Base-by-base conservation (phyloP, 2,888 invertebrate species). In the Eurytoma adleriae region DNA sequence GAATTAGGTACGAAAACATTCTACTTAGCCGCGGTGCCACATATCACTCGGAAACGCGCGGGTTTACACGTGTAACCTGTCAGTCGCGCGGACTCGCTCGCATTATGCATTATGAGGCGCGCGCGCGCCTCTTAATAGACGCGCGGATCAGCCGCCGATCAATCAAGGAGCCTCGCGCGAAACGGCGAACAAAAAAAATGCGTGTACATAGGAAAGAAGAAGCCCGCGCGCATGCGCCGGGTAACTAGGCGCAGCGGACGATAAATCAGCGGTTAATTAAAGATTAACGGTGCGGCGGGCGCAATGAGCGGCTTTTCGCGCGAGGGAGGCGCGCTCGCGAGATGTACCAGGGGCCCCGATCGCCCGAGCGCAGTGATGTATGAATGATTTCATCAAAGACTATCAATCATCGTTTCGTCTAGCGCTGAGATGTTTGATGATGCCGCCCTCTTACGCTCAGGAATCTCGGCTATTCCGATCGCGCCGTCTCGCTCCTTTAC, bases 241-340 rank as follows among this genome's bases (percentile, higher is more conserved):
- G 64, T 40, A 64, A 12, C 40, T n/a, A n/a, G n/a, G 40, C 13
- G 40, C 27, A 48, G 18, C 18, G 48, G 30, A 48, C 76, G 86
- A 89, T 89, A 89, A 89, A 89, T 89, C 89, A 89, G 88, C 86
- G 85, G 84, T 85, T 88, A 89, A 89, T 89, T 89, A 89, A 89
- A 88, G 88, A 88, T 87, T 87, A 89, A 89, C 89, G 87, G 88
- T 87, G 7, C 52, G 59, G 68, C 78, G 30, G 30, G 83, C 81
- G 85, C n/a, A 85, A 86, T 85, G 84, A 84, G 82, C 81, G 82
- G 69, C 27, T 56, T 67, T 77, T 64, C 71, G 64, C 74, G 69
- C 57, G 54, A 57, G 67, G 67, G 24, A 61, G 50, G 27, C 40
- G 16, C 12, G 12, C 50, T n/a, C n/a, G n/a, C n/a, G n/a, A 30